Evolutionary conservation across 2,113 vertebrate species (phyloP).

Genomic region (cattle (Bos taurus)): DNA sequence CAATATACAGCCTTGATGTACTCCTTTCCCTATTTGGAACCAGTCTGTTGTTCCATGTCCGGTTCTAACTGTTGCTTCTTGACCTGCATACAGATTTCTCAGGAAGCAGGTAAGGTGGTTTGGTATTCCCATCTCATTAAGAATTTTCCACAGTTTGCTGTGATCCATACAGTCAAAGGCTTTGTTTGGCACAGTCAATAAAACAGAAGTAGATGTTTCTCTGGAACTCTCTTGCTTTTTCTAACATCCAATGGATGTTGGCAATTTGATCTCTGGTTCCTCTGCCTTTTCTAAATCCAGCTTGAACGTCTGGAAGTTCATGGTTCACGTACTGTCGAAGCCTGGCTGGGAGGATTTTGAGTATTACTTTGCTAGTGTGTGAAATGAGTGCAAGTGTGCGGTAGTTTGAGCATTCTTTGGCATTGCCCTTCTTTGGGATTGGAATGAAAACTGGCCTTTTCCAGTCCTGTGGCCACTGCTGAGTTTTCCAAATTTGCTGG

Average conservation of each 20-base stretch:
- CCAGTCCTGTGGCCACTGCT: background rate
- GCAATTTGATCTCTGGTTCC: background rate
- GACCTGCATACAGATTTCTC: background rate
- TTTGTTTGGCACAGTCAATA: background rate
- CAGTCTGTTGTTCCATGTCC: background rate
- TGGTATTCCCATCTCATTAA: background rate
- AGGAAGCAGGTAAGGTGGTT: background rate
- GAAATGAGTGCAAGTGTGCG: background rate
- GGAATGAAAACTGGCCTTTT: background rate
- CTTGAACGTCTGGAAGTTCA: background rate
- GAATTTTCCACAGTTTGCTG: background rate
- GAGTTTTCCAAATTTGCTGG: background rate
- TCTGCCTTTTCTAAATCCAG: background rate
- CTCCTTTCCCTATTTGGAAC: background rate
- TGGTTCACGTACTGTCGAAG: accelerated
- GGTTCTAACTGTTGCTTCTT: background rate
- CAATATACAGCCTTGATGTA: background rate
- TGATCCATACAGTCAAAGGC: background rate
- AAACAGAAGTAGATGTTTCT: background rate
- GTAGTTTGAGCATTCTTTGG: background rate
- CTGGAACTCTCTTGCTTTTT: background rate
- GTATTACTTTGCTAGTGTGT: background rate
- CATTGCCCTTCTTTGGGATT: background rate
- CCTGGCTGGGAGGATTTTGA: background rate
- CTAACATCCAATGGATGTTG: background rate